Conservation (phyloP, 1,140 invertebrate species). For the Scaptodrosophila lebanonensis region DNA sequence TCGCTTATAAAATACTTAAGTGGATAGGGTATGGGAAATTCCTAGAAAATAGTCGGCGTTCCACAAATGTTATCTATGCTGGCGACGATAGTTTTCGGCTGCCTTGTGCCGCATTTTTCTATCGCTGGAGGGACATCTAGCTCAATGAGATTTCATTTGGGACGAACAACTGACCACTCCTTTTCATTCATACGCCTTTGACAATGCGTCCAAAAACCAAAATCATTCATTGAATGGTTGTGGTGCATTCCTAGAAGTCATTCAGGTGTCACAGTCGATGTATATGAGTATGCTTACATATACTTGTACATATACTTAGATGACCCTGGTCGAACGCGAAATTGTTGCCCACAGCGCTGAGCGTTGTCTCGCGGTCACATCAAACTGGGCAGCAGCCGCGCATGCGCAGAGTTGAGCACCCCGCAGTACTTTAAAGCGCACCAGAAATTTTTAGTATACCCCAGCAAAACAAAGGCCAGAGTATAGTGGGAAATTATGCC, state of each 20-base stretch:
- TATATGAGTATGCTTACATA: too few species aligned
- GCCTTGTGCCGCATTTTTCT: conserved; percentile 10
- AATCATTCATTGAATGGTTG: conserved; percentile 41
- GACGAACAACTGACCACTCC: conserved; percentile 17
- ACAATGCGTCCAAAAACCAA: not conserved
- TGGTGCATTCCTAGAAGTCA: conserved; percentile 34
- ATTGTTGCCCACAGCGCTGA: conserved; percentile 6
- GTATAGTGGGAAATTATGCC: conserved; percentile 36
- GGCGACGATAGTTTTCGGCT: too few species aligned
- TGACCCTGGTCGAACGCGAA: not conserved
- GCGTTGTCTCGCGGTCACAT: conserved; percentile 39
- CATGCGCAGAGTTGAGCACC: too few species aligned
- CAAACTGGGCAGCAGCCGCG: conserved; percentile 27
- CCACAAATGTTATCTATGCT: too few species aligned
- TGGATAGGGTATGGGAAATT: too few species aligned
- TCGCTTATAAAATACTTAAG: too few species aligned
- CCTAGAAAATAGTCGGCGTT: too few species aligned
- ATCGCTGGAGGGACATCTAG: conserved; percentile 23
- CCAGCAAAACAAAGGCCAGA: conserved; percentile 14
- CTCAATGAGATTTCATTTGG: conserved; percentile 37
- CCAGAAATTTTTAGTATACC: conserved; percentile 27
- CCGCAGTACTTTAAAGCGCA: conserved; percentile 36
- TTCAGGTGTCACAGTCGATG: conserved; percentile 15
- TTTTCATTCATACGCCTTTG: conserved; percentile 24
- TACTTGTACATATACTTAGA: too few species aligned